A percentile compares a stretch with the other conserved stretches of the same genome.
Evolutionary conservation across 2,888 invertebrate species (phyloP).

Genomic region (Aphodius sticticus): DNA sequence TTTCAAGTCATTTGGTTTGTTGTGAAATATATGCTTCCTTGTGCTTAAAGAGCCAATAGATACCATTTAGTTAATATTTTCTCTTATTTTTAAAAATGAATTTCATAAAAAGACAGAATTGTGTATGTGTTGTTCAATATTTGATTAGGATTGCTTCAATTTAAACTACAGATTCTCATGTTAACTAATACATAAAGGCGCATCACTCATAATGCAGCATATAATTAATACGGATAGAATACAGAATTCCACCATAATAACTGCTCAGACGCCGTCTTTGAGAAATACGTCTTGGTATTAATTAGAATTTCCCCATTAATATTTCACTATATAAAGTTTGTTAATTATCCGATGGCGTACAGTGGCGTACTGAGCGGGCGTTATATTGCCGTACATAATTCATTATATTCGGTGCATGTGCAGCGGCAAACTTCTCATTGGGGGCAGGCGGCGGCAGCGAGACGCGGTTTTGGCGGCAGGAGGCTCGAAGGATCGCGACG

Average conservation of each 20-base stretch:
- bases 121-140: no score
- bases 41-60: no score
- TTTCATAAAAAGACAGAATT: no score
- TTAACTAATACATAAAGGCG: neutral
- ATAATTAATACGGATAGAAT: neutral
- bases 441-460: neutral
- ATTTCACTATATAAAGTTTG: slow-evolving; percentile 22
- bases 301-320: slow-evolving; percentile 21
- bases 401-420: slow-evolving; percentile 4
- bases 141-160: neutral
- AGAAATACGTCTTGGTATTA: neutral
- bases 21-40: no score
- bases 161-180: neutral
- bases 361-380: slow-evolving; percentile 8
- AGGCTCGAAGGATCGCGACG: neutral
- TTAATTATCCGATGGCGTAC: slow-evolving; percentile 22
- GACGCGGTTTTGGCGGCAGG: neutral
- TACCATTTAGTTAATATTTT: no score
- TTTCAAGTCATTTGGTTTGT: no score
- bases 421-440: neutral
- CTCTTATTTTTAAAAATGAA: no score
- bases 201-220: neutral
- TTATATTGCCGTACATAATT: slow-evolving; percentile 4
- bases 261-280: neutral
- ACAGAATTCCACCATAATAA: neutral